Percentiles rank a stretch among this genome's conserved stretches.
Conservation (phyloP, 2,113 vertebrate species). For the Corydoras maculifer region DNA sequence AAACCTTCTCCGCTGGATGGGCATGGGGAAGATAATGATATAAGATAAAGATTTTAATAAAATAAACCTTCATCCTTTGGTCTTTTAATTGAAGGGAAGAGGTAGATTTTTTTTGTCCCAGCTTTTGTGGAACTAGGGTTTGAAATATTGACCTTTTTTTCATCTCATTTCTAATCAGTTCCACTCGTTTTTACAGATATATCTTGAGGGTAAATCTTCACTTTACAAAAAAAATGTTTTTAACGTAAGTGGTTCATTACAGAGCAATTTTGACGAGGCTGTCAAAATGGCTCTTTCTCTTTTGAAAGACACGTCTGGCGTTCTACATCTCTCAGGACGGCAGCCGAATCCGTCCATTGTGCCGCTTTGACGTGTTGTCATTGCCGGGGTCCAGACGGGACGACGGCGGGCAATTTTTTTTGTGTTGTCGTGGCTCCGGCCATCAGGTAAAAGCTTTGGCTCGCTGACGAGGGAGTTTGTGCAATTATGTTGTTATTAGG, state of each 20-base stretch:
- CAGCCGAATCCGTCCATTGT: neutral
- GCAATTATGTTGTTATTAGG: conserved; percentile 59
- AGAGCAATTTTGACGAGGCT: conserved; percentile 10
- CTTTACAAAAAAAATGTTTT: neutral
- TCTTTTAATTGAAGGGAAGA: too few relatives aligned
- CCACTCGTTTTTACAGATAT: too few relatives aligned
- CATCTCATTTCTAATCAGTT: too few relatives aligned
- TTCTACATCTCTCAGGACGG: conserved; percentile 8
- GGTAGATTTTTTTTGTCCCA: too few relatives aligned
- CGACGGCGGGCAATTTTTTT: conserved; percentile 28
- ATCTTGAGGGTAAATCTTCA: too few relatives aligned
- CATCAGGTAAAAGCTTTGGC: conserved; percentile 41
- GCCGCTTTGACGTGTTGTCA: conserved; percentile 34
- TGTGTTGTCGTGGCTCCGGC: conserved; percentile 36
- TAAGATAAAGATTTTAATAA: too few relatives aligned
- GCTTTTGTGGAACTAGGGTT: too few relatives aligned
- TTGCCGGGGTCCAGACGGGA: conserved; percentile 14
- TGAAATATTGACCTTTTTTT: too few relatives aligned
- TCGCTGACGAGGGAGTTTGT: conserved; percentile 55
- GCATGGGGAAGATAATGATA: too few relatives aligned
- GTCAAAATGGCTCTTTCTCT: conserved; percentile 12
- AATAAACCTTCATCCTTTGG: too few relatives aligned
- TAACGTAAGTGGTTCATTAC: conserved; percentile 1
- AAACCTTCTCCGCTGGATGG: too few relatives aligned
- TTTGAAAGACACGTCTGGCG: conserved; percentile 25